Percentiles rank a stretch among this genome's conserved stretches.
phyloP scores from a whole-genome alignment of 2,113 vertebrate species.

The Calidris pugnax region DNA sequence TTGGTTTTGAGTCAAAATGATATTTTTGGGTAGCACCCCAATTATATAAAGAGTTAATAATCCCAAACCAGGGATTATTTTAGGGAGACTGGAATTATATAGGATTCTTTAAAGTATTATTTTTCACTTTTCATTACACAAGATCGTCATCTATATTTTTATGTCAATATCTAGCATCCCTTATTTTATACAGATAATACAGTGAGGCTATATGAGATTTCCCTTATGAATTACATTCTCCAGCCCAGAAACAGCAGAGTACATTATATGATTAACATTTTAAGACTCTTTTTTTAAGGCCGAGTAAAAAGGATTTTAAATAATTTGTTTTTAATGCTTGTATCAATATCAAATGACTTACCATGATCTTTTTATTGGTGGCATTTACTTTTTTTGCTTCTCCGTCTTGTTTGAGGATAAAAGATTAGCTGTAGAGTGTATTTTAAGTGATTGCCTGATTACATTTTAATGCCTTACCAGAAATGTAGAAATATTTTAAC shows the following conservation, averaged over 20 bases:
- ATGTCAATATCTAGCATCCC: background rate
- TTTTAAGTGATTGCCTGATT: slow-evolving; percentile 20
- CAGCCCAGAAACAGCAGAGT: background rate
- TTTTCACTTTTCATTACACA: background rate
- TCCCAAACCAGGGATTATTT: background rate
- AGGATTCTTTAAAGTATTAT: background rate
- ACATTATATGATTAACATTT: background rate
- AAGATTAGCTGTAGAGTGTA: background rate
- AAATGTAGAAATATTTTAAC: background rate
- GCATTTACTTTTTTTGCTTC: background rate
- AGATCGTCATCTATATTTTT: background rate
- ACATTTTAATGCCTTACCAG: background rate
- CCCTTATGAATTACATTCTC: background rate
- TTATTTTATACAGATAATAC: background rate
- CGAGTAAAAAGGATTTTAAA: background rate
- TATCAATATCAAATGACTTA: background rate
- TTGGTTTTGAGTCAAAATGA: background rate
- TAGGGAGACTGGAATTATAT: background rate
- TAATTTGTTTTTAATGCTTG: background rate
- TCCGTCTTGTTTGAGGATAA: background rate
- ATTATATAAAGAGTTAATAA: background rate
- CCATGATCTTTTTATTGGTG: background rate
- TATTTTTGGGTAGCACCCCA: background rate
- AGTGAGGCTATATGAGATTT: background rate
- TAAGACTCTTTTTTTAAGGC: background rate